Evolutionary conservation across 1,140 invertebrate species (phyloP).

Genomic region (Drosophila neocordata): DNA sequence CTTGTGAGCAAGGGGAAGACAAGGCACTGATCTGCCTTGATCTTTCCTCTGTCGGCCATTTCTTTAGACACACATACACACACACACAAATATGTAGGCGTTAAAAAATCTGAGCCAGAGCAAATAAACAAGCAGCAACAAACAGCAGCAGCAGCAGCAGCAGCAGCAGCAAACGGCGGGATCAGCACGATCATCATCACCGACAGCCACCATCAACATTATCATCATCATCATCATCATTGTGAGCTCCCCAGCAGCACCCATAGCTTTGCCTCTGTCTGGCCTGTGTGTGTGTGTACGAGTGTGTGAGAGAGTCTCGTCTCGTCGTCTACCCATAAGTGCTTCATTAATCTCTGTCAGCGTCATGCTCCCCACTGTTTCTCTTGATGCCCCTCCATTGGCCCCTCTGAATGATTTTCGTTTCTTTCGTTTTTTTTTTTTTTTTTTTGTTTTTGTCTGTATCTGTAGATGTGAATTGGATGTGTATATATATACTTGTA

Average conservation of each 20-base stretch:
- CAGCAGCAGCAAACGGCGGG: constrained; percentile 38
- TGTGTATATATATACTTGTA: constrained; percentile 30
- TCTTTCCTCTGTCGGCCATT: constrained; percentile 42
- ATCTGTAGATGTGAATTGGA: constrained; percentile 24
- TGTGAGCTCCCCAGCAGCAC: constrained; percentile 7
- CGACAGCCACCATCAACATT: constrained; percentile 32
- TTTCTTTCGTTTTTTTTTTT: constrained; percentile 48
- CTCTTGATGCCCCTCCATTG: background rate
- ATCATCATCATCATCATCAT: constrained; percentile 12
- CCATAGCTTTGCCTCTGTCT: constrained; percentile 15
- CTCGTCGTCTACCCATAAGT: constrained; percentile 74
- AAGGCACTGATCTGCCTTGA: constrained; percentile 38
- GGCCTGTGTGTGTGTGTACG: constrained; percentile 29
- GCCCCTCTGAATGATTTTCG: constrained; percentile 36
- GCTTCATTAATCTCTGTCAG: constrained; percentile 80
- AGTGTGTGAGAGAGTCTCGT: constrained; percentile 54
- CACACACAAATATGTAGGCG: constrained; percentile 50
- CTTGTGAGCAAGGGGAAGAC: constrained; percentile 9
- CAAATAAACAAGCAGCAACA: constrained; percentile 41
- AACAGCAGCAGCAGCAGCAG: constrained; percentile 22
- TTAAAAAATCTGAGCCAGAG: constrained; percentile 58
- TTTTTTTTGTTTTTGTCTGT: constrained; percentile 29
- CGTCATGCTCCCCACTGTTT: constrained; percentile 16
- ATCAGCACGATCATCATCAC: constrained; percentile 38
- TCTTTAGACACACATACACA: constrained; percentile 4